Evolutionary conservation across 1,140 invertebrate genomes (phyloP).

Genomic region (Matsumurasca onukii): DNA sequence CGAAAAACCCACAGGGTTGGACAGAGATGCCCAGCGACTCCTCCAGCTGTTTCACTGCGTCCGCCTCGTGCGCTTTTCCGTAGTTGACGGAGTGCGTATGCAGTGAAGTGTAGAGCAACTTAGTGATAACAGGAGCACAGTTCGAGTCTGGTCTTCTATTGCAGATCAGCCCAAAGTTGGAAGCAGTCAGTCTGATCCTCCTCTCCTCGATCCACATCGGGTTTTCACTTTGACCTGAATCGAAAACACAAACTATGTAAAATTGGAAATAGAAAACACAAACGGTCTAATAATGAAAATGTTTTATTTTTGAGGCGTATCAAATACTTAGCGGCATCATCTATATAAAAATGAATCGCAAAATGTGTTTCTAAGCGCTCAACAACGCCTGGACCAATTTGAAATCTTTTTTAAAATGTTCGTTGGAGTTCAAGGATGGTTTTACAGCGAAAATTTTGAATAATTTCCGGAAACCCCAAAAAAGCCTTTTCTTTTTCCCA

Average conservation of each 20-base stretch:
- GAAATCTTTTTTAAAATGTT: too few relatives aligned
- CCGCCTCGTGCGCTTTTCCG: not conserved
- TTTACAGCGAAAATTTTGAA: too few relatives aligned
- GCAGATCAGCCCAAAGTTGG: conserved; percentile 12
- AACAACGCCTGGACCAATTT: too few relatives aligned
- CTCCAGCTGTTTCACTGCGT: not conserved
- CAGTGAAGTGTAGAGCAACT: not conserved
- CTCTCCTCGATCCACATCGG: too few relatives aligned
- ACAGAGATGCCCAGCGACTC: not conserved
- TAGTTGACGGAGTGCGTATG: not conserved
- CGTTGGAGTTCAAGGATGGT: too few relatives aligned
- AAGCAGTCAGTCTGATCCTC: conserved; percentile 2
- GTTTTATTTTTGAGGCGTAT: too few relatives aligned
- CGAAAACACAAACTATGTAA: not conserved
- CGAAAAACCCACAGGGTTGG: conserved; percentile 46
- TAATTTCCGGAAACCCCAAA: too few relatives aligned
- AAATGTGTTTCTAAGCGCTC: too few relatives aligned
- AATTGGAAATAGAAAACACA: not conserved
- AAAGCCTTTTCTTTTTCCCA: too few relatives aligned
- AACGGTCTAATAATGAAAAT: not conserved
- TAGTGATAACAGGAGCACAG: not conserved
- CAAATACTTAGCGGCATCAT: not conserved
- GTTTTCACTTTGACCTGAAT: not conserved
- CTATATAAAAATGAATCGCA: too few relatives aligned
- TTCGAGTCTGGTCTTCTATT: conserved; percentile 3